Conservation (phyloP, 1,140 invertebrate species). For the Pogonognathellus flavescens region DNA sequence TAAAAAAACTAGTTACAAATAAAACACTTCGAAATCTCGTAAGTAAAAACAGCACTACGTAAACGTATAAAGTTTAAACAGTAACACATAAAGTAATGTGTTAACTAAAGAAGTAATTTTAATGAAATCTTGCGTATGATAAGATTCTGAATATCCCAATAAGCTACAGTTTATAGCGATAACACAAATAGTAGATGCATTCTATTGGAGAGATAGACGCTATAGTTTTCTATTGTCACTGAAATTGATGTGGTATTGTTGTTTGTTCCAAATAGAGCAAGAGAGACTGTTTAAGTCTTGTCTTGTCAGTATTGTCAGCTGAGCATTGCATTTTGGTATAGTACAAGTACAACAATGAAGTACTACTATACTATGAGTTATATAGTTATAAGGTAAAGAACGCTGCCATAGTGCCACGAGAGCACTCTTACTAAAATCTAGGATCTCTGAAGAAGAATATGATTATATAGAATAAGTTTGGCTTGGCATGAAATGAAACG, state of each 20-base stretch:
- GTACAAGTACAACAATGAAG: background rate
- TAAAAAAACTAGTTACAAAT: too few species aligned
- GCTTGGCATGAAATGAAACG: background rate
- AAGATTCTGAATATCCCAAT: too few species aligned
- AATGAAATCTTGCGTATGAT: too few species aligned
- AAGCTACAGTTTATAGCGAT: too few species aligned
- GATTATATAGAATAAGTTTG: background rate
- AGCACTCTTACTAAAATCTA: background rate
- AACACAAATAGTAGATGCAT: too few species aligned
- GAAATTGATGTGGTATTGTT: conserved; percentile 64
- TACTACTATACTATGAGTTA: too few species aligned
- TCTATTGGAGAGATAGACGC: background rate
- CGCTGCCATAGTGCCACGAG: background rate
- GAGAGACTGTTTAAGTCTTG: conserved; percentile 2
- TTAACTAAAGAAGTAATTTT: too few species aligned
- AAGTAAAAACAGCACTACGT: too few species aligned
- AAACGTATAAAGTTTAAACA: too few species aligned
- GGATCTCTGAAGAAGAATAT: conserved; percentile 25
- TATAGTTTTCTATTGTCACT: conserved; percentile 57
- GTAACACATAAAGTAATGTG: too few species aligned
- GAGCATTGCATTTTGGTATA: background rate
- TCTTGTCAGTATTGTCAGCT: conserved; percentile 25
- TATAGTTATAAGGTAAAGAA: background rate
- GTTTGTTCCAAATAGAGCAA: conserved; percentile 53
- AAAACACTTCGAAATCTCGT: too few species aligned